Percentiles rank a stretch among this genome's conserved stretches.
Evolutionary conservation across 2,113 vertebrate species (phyloP).

Genomic region (crab-eating macaque (Macaca fascicularis)): DNA sequence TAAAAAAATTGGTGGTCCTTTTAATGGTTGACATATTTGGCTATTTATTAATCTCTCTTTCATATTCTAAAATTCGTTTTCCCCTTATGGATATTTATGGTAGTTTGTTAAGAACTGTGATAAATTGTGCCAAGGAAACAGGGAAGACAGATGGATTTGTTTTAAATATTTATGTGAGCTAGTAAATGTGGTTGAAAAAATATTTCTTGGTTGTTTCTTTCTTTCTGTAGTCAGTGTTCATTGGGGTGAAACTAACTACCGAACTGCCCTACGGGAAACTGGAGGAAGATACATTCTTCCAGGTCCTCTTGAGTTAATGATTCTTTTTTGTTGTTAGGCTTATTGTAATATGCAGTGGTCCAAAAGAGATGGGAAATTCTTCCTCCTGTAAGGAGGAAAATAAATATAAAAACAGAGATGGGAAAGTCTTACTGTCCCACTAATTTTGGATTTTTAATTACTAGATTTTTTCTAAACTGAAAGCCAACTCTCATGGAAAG

Average conservation of each 20-base stretch:
- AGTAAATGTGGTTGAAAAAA: slow-evolving; percentile 84
- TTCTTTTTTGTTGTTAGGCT: background rate
- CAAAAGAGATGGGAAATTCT: background rate
- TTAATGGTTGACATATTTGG: slow-evolving; percentile 55
- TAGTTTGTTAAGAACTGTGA: slow-evolving; percentile 80
- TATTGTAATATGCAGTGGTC: background rate
- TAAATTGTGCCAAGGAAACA: slow-evolving; percentile 82
- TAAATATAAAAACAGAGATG: background rate
- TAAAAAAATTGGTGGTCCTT: slow-evolving; percentile 44
- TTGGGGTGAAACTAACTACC: background rate
- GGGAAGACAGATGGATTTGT: slow-evolving; percentile 77
- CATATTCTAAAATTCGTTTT: slow-evolving; percentile 54
- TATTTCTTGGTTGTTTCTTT: slow-evolving; percentile 32
- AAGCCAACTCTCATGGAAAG: background rate
- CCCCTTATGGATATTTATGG: slow-evolving; percentile 78
- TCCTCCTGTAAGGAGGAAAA: too few relatives aligned
- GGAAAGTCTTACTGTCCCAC: background rate
- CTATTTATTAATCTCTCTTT: slow-evolving; percentile 78
- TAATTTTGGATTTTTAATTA: background rate
- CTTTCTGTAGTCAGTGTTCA: slow-evolving; percentile 51
- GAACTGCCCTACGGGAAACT: background rate
- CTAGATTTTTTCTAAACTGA: slow-evolving; percentile 37
- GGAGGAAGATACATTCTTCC: background rate
- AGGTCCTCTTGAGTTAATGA: background rate
- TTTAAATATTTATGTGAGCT: slow-evolving; percentile 83